Evolutionary conservation across 2,797 vertebrate genomes (phyloP).

Genomic region (Anisognathus igniventris): DNA sequence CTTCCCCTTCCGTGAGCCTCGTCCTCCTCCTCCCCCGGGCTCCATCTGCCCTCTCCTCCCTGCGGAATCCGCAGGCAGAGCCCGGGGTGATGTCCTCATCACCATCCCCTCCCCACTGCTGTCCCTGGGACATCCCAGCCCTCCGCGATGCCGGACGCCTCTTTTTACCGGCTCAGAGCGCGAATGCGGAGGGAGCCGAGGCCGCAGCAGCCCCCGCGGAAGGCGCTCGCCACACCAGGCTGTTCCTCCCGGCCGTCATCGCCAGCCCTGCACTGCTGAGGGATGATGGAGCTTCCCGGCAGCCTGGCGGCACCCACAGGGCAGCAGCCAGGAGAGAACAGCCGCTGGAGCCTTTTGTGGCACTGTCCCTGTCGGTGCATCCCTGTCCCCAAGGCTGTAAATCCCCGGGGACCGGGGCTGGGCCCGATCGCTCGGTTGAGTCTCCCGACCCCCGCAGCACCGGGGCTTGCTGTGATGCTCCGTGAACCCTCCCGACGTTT

Average conservation of each 20-base stretch:
- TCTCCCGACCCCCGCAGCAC: accelerated
- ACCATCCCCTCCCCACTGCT: accelerated
- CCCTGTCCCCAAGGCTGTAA: background rate
- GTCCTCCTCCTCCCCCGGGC: background rate
- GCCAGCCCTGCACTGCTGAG: background rate
- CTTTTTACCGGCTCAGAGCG: background rate
- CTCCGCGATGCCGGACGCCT: too few relatives aligned
- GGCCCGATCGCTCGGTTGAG: accelerated
- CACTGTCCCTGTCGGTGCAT: background rate
- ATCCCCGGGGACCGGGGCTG: background rate
- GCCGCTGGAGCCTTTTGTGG: accelerated
- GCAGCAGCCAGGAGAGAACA: background rate
- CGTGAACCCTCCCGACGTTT: accelerated
- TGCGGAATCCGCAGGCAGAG: accelerated
- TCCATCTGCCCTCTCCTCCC: background rate
- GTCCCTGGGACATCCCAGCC: background rate
- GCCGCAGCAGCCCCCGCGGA: background rate
- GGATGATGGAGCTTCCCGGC: background rate
- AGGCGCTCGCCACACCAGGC: background rate
- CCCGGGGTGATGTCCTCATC: too few relatives aligned
- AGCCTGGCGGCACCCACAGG: background rate
- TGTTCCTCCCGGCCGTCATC: background rate
- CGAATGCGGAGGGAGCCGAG: background rate
- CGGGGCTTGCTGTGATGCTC: background rate
- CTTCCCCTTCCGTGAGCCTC: background rate